A percentile compares a stretch with the other conserved stretches of the same genome.
Evolutionary conservation across 2,888 invertebrate genomes (phyloP).

Genomic region (Sarcophaga carnaria): DNA sequence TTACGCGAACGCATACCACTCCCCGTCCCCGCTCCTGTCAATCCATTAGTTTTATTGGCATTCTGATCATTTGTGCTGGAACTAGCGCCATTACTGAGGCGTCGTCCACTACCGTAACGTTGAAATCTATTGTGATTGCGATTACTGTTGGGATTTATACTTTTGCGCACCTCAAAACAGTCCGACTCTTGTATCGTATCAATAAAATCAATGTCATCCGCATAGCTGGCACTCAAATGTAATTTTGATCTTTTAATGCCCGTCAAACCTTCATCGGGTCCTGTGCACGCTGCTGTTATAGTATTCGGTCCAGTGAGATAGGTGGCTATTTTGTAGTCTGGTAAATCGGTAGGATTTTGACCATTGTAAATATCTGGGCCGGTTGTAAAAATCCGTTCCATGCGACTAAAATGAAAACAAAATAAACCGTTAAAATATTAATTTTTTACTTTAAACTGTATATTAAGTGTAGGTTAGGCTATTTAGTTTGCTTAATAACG

Average conservation of each 20-base stretch:
- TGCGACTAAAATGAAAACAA: slow-evolving; percentile 73
- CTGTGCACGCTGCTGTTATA: slow-evolving; percentile 89
- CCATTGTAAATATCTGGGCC: slow-evolving; percentile 85
- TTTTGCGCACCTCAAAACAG: slow-evolving; percentile 79
- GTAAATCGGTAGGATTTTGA: slow-evolving; percentile 88
- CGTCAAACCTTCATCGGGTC: slow-evolving; percentile 91
- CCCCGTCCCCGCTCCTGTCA: slow-evolving; percentile 16
- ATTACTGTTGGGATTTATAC: slow-evolving; percentile 72
- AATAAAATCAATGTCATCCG: slow-evolving; percentile 87
- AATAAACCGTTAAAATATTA: not conserved
- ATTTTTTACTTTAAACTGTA: no score
- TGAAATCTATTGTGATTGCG: slow-evolving; percentile 77
- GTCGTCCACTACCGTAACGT: slow-evolving; percentile 70
- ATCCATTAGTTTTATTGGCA: slow-evolving; percentile 72
- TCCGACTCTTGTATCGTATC: slow-evolving; percentile 83
- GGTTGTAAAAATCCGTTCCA: slow-evolving; percentile 78
- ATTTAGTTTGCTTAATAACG: no score
- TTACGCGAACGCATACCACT: slow-evolving; percentile 78
- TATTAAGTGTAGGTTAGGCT: no score
- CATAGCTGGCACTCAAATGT: slow-evolving; percentile 86
- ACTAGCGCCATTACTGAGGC: slow-evolving; percentile 70
- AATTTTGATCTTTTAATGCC: slow-evolving; percentile 87
- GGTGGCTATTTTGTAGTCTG: slow-evolving; percentile 83
- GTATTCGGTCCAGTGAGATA: slow-evolving; percentile 83
- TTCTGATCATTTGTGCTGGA: slow-evolving; percentile 74